Conservation (phyloP, 2,797 vertebrate species). For the Sebastes nivosus region DNA sequence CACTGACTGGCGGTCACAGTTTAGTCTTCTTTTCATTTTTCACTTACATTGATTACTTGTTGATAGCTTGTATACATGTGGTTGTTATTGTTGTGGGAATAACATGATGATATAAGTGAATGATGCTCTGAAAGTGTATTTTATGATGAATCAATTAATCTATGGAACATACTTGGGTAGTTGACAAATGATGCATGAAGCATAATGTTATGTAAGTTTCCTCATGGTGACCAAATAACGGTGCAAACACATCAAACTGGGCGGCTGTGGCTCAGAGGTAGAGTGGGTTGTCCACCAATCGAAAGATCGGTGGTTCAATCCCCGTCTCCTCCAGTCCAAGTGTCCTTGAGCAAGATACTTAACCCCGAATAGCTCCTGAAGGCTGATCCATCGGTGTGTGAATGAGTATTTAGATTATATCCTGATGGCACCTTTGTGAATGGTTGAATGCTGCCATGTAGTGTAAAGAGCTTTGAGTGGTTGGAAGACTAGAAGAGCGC, state of each 20-base stretch:
- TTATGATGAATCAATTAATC: background rate
- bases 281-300: too few relatives aligned
- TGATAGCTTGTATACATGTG: background rate
- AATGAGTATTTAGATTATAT: too few relatives aligned
- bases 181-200: background rate
- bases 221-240: background rate
- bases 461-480: too few relatives aligned
- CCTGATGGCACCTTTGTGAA: too few relatives aligned
- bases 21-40: background rate
- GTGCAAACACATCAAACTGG: background rate
- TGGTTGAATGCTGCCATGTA: too few relatives aligned
- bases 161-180: background rate
- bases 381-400: too few relatives aligned
- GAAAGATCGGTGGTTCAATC: too few relatives aligned
- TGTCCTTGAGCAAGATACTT: too few relatives aligned
- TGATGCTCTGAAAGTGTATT: background rate
- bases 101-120: background rate
- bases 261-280: too few relatives aligned
- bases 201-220: background rate
- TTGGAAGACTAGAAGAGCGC: too few relatives aligned
- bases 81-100: background rate
- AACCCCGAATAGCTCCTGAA: too few relatives aligned
- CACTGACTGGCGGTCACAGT: background rate
- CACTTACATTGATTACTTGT: background rate
- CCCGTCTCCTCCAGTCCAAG: too few relatives aligned